Conservation (phyloP, 1,140 invertebrate species). For the Sycophila sp. region DNA sequence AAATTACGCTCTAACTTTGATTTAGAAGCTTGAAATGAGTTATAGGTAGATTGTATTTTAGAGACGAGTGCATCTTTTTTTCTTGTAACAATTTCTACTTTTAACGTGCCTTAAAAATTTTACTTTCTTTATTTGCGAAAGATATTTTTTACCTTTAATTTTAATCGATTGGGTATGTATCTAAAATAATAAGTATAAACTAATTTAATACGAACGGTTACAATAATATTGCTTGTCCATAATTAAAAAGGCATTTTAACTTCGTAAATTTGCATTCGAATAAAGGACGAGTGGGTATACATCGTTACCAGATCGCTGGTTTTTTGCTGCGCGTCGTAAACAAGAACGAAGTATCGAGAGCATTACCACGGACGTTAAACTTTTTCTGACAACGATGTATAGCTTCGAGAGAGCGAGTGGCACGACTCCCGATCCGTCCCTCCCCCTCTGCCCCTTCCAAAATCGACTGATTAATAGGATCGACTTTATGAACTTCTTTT, state of each 20-base stretch:
- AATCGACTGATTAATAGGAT: constrained; percentile 34
- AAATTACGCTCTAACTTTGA: too few relatives aligned
- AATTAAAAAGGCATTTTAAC: background rate
- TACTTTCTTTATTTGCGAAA: too few relatives aligned
- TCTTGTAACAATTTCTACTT: too few relatives aligned
- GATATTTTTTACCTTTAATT: too few relatives aligned
- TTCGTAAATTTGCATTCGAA: constrained; percentile 36
- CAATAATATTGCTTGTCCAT: background rate
- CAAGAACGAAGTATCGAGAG: background rate
- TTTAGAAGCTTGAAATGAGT: too few relatives aligned
- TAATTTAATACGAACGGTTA: background rate
- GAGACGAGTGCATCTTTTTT: too few relatives aligned
- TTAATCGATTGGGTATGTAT: too few relatives aligned
- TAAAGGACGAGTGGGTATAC: background rate
- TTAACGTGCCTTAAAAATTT: too few relatives aligned
- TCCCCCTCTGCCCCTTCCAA: background rate
- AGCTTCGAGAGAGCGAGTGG: background rate
- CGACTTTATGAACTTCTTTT: constrained; percentile 5
- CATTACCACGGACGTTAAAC: background rate
- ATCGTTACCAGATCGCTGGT: background rate
- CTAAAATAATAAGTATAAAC: too few relatives aligned
- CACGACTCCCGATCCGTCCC: background rate
- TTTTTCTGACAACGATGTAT: background rate
- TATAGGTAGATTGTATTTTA: too few relatives aligned
- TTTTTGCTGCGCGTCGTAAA: constrained; percentile 24